Evolutionary conservation across 2,797 vertebrate genomes (phyloP).

Genomic region (Oreortyx pictus): DNA sequence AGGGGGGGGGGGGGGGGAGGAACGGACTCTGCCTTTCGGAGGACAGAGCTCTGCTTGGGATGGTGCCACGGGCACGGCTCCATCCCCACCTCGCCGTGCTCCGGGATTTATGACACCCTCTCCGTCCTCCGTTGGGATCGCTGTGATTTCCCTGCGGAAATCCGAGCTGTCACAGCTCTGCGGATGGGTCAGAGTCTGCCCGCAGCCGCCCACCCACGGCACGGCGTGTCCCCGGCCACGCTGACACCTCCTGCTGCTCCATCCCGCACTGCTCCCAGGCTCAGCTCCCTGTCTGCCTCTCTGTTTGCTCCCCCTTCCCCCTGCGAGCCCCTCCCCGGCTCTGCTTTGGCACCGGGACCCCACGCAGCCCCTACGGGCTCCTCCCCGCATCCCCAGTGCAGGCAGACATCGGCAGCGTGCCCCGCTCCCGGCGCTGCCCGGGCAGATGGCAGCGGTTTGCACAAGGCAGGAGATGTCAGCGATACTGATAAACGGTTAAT

Average conservation of each 20-base stretch:
- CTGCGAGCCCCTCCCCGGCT: neutral
- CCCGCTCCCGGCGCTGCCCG: neutral
- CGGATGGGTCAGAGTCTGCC: neutral
- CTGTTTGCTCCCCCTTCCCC: neutral
- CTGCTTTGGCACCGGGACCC: neutral
- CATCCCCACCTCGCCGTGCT: neutral
- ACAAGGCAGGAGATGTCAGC: neutral
- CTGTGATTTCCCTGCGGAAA: neutral
- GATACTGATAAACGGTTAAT: rapidly evolving
- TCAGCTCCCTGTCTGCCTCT: neutral
- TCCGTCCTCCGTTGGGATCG: neutral
- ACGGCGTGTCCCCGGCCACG: neutral
- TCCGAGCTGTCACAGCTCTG: neutral
- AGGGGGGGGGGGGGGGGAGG: neutral
- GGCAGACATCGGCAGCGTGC: neutral
- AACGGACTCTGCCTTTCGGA: neutral
- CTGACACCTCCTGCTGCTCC: neutral
- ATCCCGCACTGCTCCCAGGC: rapidly evolving
- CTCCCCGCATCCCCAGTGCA: neutral
- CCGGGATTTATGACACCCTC: neutral
- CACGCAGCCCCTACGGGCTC: neutral
- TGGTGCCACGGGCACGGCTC: neutral
- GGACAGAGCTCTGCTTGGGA: neutral
- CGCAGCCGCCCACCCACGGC: neutral
- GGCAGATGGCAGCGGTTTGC: constrained; percentile 17